A percentile compares a stretch with the other conserved stretches of the same genome.
phyloP scores from a whole-genome alignment of 2,113 vertebrate genomes.

The Thamnophis sirtalis region DNA sequence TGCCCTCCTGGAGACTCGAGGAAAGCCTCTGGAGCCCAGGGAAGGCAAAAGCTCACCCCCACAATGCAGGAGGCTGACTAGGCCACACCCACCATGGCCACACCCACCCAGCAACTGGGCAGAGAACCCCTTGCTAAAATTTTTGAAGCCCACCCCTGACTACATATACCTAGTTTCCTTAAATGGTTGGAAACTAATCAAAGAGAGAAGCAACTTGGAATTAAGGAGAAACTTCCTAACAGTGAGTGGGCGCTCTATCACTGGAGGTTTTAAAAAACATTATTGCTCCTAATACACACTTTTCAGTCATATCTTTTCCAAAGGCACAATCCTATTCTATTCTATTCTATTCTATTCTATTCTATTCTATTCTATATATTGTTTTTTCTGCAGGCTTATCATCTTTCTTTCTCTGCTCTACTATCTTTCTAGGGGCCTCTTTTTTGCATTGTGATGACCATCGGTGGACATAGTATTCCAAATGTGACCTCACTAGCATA shows the following conservation, averaged over 20 bases:
- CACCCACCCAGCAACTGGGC: too few species aligned
- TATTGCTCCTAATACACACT: neutral
- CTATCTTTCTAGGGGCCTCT: neutral
- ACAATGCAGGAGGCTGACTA: too few species aligned
- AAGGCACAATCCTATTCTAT: neutral
- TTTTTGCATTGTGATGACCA: neutral
- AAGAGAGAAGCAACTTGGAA: too few species aligned
- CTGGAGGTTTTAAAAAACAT: neutral
- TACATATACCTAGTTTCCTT: neutral
- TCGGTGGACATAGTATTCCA: neutral
- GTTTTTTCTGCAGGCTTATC: neutral
- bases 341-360: too few species aligned
- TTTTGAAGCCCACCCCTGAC: too few species aligned
- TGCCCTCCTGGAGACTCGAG: too few species aligned
- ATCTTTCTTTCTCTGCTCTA: neutral
- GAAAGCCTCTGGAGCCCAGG: too few species aligned
- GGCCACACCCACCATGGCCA: too few species aligned
- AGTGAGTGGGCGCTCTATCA: too few species aligned
- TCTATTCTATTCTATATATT: neutral
- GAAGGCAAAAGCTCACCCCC: too few species aligned
- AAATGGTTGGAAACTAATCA: neutral
- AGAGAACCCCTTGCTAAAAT: too few species aligned
- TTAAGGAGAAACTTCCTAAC: too few species aligned
- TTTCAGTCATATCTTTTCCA: neutral
- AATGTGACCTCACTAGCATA: neutral